Evolutionary conservation across 2,888 invertebrate species (phyloP), one percentile per base, ranked within the genome.

Genomic region (Hipparchia sbordonii): DNA sequence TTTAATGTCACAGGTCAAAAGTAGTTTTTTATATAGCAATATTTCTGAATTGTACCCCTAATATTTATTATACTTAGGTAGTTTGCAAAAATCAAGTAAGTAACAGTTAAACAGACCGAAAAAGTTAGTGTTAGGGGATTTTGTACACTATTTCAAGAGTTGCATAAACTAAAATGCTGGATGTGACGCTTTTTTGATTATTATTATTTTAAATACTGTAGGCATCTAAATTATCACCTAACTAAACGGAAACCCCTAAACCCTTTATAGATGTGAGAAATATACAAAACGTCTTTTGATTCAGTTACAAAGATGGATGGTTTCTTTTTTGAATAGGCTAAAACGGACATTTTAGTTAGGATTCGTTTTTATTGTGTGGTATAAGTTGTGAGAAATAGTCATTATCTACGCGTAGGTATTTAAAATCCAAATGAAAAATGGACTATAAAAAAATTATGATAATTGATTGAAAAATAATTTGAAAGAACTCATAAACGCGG

Each of bases 271-370:
- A 81, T 82, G 84, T 81, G 83, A 77, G 76, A 81, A 81, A 77
- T 77, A 77, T 69, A 79, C 74, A 81, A 81, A 79, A 79, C 74
- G 46, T 77, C 73, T 78, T 57, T 83, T 80, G 77, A 79, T 75
- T 72, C 9, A 68, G 67, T 67, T 77, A 81, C 80, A 80, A 78
- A 82, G 83, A 83, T 79, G 78, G 80, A 83, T 82, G 79, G 51
- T 79, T 76, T 74, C 77, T 77, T 77, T 75, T 74, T 76, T 79
- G 81, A 80, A 79, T 75, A 75, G 79, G 71, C 76, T 79, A 82
- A 82, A 82, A 81, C 80, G 80, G 79, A 74, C 77, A 78, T 76
- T 78, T 67, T 33, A 59, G 57, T 46, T 12, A 33, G 51, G 4
- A 48, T 79, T 77, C 74, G 56, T 52, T 59, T 56, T 56, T 8